A percentile compares a stretch with the other conserved stretches of the same genome.
phyloP scores from a whole-genome alignment of 2,888 invertebrate genomes.

The Acronicta psi region DNA sequence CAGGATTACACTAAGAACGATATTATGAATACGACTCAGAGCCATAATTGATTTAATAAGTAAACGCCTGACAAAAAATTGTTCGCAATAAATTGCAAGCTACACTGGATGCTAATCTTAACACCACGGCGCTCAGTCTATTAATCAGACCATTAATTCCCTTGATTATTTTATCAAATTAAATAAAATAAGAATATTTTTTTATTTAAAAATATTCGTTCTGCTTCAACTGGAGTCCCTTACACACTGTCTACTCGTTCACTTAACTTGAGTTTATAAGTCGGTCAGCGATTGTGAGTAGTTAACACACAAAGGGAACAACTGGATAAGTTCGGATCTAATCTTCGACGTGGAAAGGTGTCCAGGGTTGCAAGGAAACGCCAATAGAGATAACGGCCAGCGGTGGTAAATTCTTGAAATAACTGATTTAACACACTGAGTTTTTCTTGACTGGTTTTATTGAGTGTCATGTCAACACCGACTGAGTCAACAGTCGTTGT shows the following conservation, averaged over 20 bases:
- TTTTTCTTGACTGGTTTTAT: constrained; percentile 3
- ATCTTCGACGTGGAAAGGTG: constrained; percentile 59
- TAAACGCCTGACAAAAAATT: constrained; percentile 52
- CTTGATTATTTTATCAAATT: background rate
- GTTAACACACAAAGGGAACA: constrained; percentile 61
- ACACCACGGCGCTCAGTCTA: constrained; percentile 20
- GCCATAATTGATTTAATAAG: constrained; percentile 44
- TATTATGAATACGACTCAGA: constrained; percentile 28
- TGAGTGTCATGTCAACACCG: no score
- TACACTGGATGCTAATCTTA: constrained; percentile 2
- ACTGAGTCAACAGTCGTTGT: no score
- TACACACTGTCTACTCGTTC: constrained; percentile 62
- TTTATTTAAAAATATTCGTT: constrained; percentile 45
- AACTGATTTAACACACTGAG: constrained; percentile 31
- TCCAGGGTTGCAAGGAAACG: constrained; percentile 62
- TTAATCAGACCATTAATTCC: constrained; percentile 1
- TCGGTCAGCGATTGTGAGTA: constrained; percentile 57
- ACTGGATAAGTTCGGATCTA: constrained; percentile 68
- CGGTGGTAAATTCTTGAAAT: constrained; percentile 37
- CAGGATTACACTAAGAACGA: constrained; percentile 62
- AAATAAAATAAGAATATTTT: constrained; percentile 28
- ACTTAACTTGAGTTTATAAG: constrained; percentile 70
- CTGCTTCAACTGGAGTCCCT: constrained; percentile 55
- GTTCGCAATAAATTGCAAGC: constrained; percentile 38
- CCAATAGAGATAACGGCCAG: constrained; percentile 55